A percentile compares a stretch with the other conserved stretches of the same genome.
Conservation (phyloP, 2,113 vertebrate species). For the Garra rufa region DNA sequence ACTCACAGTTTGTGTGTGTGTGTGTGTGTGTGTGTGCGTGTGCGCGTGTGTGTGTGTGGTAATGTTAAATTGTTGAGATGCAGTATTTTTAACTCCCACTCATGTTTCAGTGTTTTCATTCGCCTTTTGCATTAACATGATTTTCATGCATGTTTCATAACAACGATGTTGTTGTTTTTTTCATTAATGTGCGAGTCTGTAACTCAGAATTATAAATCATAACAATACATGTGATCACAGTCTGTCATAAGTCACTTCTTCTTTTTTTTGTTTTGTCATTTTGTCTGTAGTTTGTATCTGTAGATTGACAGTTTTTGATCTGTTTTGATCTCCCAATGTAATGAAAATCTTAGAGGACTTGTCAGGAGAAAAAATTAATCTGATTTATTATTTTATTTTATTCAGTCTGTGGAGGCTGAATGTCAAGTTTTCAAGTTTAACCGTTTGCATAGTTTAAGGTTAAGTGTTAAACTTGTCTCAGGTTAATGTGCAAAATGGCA, state of each 20-base stretch:
- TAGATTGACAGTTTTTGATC: not conserved
- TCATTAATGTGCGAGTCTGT: not conserved
- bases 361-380: no score
- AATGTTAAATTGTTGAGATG: constrained; percentile 21
- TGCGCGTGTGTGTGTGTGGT: constrained; percentile 17
- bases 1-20: constrained; percentile 35
- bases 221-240: not conserved
- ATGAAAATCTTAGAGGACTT: not conserved
- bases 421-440: not conserved
- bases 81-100: constrained; percentile 25
- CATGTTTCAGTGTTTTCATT: not conserved
- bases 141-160: constrained; percentile 9
- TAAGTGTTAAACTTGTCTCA: not conserved
- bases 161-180: not conserved
- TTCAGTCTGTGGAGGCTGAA: not conserved
- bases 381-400: no score
- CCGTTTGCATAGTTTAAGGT: not conserved
- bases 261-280: not conserved
- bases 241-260: not conserved
- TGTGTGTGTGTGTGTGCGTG: constrained; percentile 10
- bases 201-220: not conserved
- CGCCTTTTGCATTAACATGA: not conserved
- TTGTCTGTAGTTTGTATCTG: not conserved
- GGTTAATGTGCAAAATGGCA: constrained; percentile 12
- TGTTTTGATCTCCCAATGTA: not conserved